phyloP scores from a whole-genome alignment of 1,140 invertebrate genomes.

The Kradibia gibbosae region DNA sequence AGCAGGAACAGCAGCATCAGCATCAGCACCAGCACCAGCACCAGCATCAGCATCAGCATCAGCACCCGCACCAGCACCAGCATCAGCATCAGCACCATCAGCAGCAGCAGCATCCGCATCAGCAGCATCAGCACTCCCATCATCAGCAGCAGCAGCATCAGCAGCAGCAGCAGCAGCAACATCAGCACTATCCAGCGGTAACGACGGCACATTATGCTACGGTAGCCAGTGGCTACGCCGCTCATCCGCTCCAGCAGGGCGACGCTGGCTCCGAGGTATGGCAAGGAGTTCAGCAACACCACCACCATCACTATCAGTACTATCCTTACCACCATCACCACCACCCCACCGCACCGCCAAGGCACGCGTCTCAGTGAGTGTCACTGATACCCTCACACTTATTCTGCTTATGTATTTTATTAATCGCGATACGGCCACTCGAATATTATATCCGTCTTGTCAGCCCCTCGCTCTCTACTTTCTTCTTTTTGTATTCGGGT shows the following conservation, averaged over 20 bases:
- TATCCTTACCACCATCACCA: slow-evolving; percentile 77
- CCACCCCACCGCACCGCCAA: slow-evolving; percentile 77
- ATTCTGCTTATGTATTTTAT: slow-evolving; percentile 50
- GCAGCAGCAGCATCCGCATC: slow-evolving; percentile 53
- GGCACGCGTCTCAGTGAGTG: slow-evolving; percentile 77
- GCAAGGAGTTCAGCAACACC: slow-evolving; percentile 76
- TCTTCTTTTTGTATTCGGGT: neutral
- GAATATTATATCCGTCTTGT: neutral
- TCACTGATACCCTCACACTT: slow-evolving; percentile 60
- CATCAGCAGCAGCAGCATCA: slow-evolving; percentile 59
- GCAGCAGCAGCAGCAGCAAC: slow-evolving; percentile 53
- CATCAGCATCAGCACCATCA: slow-evolving; percentile 58
- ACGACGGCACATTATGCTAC: slow-evolving; percentile 65
- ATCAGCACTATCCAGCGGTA: slow-evolving; percentile 62
- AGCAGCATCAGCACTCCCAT: slow-evolving; percentile 55
- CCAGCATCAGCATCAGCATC: slow-evolving; percentile 59
- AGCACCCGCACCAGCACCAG: slow-evolving; percentile 56
- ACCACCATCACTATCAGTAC: slow-evolving; percentile 78
- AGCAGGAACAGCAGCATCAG: slow-evolving; percentile 58
- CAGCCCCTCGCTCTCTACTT: neutral
- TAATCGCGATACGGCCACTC: neutral
- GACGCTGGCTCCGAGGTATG: slow-evolving; percentile 76
- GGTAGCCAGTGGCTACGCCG: slow-evolving; percentile 58
- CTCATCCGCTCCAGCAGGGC: slow-evolving; percentile 56
- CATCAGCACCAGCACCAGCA: slow-evolving; percentile 59